These are phyloP conservation scores for Sesamia inferens DNA, from an alignment of 2,888 invertebrate species.

Conservation along the genomic window DNA sequence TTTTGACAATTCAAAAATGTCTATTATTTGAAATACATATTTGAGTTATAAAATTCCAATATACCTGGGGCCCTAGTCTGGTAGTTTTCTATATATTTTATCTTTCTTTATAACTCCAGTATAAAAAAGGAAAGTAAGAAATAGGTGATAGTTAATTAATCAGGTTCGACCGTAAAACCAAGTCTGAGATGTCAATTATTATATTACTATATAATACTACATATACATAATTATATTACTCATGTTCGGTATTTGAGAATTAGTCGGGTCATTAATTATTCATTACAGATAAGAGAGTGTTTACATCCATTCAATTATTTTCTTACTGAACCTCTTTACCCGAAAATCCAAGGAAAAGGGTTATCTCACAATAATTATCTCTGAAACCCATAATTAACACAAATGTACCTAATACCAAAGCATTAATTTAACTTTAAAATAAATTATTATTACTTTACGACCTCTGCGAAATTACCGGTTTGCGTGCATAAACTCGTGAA, in stretches of 20 bases:
- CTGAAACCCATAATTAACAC: conserved; percentile 21
- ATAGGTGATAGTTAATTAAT: no score
- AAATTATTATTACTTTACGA: conserved; percentile 39
- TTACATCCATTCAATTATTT: background rate
- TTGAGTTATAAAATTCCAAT: no score
- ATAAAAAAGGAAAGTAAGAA: no score
- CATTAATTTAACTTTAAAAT: conserved; percentile 36
- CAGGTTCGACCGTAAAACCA: background rate
- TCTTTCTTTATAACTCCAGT: no score
- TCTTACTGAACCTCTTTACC: background rate
- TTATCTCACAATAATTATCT: conserved; percentile 16
- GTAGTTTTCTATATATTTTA: no score
- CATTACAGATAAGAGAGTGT: background rate
- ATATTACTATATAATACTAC: background rate
- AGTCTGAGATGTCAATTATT: no score
- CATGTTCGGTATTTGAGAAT: background rate
- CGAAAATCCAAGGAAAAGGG: background rate
- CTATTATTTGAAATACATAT: no score
- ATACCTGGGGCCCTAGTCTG: no score
- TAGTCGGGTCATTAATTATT: no score
- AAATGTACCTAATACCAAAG: background rate
- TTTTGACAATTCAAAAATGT: no score
- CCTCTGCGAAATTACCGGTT: conserved; percentile 42
- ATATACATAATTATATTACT: no score
- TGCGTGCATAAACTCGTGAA: conserved; percentile 52